Conservation (phyloP, 2,113 vertebrate species). For the Sorex fumeus region DNA sequence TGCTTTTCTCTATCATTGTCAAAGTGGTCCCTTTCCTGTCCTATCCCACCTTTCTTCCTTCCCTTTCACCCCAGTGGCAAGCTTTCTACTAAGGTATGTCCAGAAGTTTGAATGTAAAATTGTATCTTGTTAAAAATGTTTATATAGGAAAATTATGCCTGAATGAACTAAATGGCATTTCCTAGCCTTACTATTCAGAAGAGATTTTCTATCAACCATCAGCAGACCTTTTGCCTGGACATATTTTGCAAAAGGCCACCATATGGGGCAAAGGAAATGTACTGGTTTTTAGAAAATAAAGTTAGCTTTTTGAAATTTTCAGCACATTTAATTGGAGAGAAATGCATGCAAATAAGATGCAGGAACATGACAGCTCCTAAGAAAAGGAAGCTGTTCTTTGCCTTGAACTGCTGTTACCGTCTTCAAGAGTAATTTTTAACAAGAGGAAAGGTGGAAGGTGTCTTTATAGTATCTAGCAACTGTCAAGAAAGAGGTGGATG, state of each 20-base stretch:
- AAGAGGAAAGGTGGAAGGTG: neutral
- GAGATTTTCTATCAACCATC: slow-evolving; percentile 34
- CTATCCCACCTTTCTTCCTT: too few species aligned
- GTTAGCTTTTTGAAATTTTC: slow-evolving; percentile 64
- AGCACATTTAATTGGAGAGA: slow-evolving; percentile 47
- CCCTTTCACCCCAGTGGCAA: too few species aligned
- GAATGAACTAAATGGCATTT: neutral
- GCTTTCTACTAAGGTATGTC: too few species aligned
- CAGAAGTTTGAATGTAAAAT: too few species aligned
- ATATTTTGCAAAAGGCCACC: slow-evolving; percentile 2
- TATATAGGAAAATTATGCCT: neutral
- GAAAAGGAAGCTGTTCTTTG: slow-evolving; percentile 52
- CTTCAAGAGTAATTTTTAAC: neutral
- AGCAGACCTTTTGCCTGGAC: neutral
- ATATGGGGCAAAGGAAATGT: slow-evolving; percentile 22
- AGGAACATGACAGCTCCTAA: slow-evolving; percentile 21
- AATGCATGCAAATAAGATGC: slow-evolving; percentile 60
- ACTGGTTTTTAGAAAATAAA: slow-evolving; percentile 60
- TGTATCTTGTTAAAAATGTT: too few species aligned
- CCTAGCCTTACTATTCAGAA: slow-evolving; percentile 2
- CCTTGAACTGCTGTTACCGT: slow-evolving; percentile 13
- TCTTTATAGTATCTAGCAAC: slow-evolving; percentile 4
- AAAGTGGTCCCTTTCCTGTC: too few species aligned
- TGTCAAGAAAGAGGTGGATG: neutral
- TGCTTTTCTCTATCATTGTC: too few species aligned